Evolutionary conservation across 92 coral and sea anemone species (phyloP), one percentile per base, ranked within the genome.

Genomic region (Porites rus): DNA sequence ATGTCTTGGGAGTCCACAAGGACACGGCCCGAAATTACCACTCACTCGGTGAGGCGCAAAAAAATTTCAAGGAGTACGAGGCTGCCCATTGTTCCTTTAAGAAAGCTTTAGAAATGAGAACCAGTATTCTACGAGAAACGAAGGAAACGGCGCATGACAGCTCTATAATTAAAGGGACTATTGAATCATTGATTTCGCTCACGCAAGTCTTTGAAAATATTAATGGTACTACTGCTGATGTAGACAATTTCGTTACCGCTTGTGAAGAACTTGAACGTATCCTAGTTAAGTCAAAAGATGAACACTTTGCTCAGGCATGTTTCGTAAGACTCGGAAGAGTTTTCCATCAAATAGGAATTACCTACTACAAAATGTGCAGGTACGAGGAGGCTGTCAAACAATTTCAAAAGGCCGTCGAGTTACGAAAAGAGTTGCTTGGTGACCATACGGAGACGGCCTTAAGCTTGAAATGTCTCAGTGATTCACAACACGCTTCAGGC

Each of bases 91-190:
- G 10, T 13, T 79, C 20, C 14, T 64, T 19, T 6, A 11, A 52
- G 63, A 64, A 65, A 65, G 46, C 84, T 21, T 21, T 79, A 6
- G 51, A 22, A 62, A 50, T 79, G 22, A 65, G 63, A 50, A 50
- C 11, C 50, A 14, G 51, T 4, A 59, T 65, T 20, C 51, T 79
- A 13, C 19, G 51, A 10, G 63, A 65, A 25, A 59, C 1, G 16
- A 1, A 0, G 13, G 81, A 61, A 19, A 21, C 28, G 61, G 61
- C n/a, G n/a, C n/a, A n/a, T n/a, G n/a, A n/a, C 38, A 21, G 7
- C n/a, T n/a, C n/a, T 7, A 58, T 25, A 13, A 11, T 77, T 25
- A 8, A 10, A 1, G 56, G 62, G 4, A 2, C 8, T n/a, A n/a
- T n/a, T n/a, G n/a, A n/a, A 4, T 18, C n/a, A n/a, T n/a, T n/a